Evolutionary conservation across 2,888 invertebrate species (phyloP).

Genomic region (Tetranychus piercei): DNA sequence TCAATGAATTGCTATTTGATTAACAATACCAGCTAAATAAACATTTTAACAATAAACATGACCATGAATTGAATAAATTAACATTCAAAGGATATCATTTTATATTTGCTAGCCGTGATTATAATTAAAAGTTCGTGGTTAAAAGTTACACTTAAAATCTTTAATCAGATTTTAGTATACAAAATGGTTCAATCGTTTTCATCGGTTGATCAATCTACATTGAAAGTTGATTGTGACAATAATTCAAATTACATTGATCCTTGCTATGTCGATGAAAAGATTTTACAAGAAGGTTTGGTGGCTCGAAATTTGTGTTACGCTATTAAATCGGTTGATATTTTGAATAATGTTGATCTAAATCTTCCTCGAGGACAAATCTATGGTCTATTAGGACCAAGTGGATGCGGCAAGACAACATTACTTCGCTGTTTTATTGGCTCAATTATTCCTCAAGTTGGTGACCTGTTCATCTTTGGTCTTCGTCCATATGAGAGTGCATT

Average conservation of each 20-base stretch:
- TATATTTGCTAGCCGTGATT: no score
- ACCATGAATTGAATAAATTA: no score
- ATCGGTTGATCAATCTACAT: no score
- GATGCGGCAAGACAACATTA: constrained; percentile 10
- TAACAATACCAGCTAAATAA: no score
- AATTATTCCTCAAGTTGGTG: not conserved
- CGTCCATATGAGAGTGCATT: not conserved
- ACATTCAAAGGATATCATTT: no score
- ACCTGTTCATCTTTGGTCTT: not conserved
- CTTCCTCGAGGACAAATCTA: constrained; percentile 1
- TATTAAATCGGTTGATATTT: not conserved
- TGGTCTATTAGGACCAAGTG: constrained; percentile 9
- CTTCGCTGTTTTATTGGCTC: not conserved
- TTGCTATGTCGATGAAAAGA: not conserved
- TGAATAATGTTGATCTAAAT: not conserved
- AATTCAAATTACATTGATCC: not conserved
- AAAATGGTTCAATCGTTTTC: no score
- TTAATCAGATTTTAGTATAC: no score
- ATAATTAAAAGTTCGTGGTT: no score
- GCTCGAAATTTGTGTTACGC: not conserved
- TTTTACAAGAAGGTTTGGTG: not conserved
- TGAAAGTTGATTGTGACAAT: no score
- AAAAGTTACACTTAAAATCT: no score
- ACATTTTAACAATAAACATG: no score
- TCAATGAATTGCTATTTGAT: no score